A percentile compares a stretch with the other conserved stretches of the same genome.
Conservation (phyloP, 2,113 vertebrate genomes). For the Muscicapa adusta region DNA sequence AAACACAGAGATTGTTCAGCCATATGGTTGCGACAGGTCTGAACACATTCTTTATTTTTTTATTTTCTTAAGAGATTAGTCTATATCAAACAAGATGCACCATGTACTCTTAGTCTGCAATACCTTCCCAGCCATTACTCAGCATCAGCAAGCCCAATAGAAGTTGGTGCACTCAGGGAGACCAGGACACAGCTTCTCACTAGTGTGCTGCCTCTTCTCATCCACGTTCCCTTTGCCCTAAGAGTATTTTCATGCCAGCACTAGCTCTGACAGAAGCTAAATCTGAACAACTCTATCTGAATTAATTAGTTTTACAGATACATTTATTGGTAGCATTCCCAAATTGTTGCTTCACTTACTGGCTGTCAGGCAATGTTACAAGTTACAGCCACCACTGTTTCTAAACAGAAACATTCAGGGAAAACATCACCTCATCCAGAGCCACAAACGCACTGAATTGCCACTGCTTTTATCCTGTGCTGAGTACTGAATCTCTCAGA, state of each 20-base stretch:
- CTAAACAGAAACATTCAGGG: neutral
- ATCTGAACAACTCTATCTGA: neutral
- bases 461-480: neutral
- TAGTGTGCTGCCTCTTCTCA: fast-evolving
- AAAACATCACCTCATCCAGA: neutral
- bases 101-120: neutral
- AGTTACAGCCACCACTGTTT: neutral
- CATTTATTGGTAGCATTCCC: neutral
- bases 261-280: neutral
- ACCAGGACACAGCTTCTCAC: neutral
- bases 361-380: neutral
- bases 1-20: fast-evolving
- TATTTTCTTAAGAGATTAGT: neutral
- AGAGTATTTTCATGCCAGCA: neutral
- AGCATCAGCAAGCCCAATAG: neutral
- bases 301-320: slow-evolving; percentile 19
- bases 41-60: neutral
- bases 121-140: neutral
- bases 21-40: neutral
- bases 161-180: neutral
- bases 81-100: neutral
- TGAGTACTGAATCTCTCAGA: neutral
- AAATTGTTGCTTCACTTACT: neutral
- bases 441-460: neutral
- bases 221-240: neutral